These are phyloP conservation scores for Amblyjoppa proteus DNA, from an alignment of 2,888 invertebrate genomes.

Conservation along the genomic window DNA sequence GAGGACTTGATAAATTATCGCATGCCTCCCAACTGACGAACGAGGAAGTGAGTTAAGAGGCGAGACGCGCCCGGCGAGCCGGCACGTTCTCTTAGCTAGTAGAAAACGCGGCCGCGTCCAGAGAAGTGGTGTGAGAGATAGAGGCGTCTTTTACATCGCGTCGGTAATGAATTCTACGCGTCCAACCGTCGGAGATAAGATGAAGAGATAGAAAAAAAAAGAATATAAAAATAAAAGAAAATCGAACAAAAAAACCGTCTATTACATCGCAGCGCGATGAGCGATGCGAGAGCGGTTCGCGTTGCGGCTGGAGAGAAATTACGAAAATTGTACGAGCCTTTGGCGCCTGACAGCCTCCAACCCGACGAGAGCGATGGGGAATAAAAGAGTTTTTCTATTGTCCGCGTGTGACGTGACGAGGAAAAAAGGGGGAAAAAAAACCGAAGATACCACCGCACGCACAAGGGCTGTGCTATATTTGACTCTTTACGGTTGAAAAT, in stretches of 20 bases:
- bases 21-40: constrained; percentile 62
- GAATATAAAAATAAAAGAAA: constrained; percentile 1
- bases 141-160: constrained; percentile 65
- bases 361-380: constrained; percentile 20
- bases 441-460: constrained; percentile 17
- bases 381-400: constrained; percentile 47
- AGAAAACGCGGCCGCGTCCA: constrained; percentile 43
- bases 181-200: constrained; percentile 60
- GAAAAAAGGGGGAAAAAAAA: neutral
- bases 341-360: neutral
- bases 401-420: constrained; percentile 34
- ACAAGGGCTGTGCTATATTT: neutral
- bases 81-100: constrained; percentile 26
- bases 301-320: constrained; percentile 19
- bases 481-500: neutral
- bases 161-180: constrained; percentile 66
- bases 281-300: constrained; percentile 27
- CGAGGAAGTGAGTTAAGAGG: constrained; percentile 61
- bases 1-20: constrained; percentile 68
- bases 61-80: constrained; percentile 45
- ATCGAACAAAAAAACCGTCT: constrained; percentile 38
- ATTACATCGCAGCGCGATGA: constrained; percentile 33
- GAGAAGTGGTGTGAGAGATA: constrained; percentile 43
- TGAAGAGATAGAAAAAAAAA: constrained; percentile 56
- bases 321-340: constrained; percentile 34